Evolutionary conservation across 2,888 invertebrate species (phyloP).

Genomic region (Carabus problematicus): DNA sequence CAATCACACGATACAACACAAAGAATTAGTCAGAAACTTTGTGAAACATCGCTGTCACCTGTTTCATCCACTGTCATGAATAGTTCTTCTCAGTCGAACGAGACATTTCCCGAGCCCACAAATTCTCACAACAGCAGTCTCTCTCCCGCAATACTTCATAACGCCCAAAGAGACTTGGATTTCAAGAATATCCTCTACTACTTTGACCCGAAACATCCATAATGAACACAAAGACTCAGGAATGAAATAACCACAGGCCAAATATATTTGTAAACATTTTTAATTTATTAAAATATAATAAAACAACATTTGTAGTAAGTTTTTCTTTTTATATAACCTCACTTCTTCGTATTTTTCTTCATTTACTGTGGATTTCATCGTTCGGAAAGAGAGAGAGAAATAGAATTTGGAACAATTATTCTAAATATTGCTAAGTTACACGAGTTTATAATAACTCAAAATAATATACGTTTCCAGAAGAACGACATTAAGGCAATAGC

Average conservation of each 20-base stretch:
- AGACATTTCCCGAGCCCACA: background rate
- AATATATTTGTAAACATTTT: slow-evolving; percentile 47
- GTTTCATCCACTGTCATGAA: too few species aligned
- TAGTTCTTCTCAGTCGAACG: too few species aligned
- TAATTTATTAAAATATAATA: slow-evolving; percentile 42
- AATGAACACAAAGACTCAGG: background rate
- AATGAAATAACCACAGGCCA: too few species aligned
- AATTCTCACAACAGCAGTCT: background rate
- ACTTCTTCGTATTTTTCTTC: background rate
- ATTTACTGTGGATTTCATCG: background rate
- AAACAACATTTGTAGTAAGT: slow-evolving; percentile 37
- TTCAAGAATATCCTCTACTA: slow-evolving; percentile 7
- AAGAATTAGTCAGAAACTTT: too few species aligned
- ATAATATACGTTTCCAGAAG: too few species aligned
- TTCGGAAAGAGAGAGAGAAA: background rate
- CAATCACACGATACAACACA: too few species aligned
- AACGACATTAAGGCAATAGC: background rate
- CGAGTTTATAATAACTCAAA: slow-evolving; percentile 10
- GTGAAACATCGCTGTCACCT: too few species aligned
- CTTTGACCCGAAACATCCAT: slow-evolving; percentile 12
- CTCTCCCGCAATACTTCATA: background rate
- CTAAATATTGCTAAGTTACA: slow-evolving; percentile 32
- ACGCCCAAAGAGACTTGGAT: background rate
- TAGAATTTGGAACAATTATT: slow-evolving; percentile 15
- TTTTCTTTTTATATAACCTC: slow-evolving; percentile 16